phyloP scores from a whole-genome alignment of 23 tunicate genomes.

The Phallusia fumigata region DNA sequence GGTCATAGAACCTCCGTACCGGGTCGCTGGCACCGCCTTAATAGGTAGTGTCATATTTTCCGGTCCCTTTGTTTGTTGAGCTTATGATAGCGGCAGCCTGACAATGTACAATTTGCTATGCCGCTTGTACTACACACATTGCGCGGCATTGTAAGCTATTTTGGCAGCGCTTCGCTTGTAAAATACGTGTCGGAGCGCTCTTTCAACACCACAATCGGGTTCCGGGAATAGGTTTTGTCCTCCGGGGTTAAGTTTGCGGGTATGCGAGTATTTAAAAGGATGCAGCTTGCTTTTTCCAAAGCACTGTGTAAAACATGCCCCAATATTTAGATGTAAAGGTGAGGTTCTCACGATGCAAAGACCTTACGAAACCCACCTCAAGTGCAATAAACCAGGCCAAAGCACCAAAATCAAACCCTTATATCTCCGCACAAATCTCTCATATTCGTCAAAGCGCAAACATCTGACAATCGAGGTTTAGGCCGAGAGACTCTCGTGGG shows the following conservation, averaged over 20 bases:
- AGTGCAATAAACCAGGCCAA: not conserved
- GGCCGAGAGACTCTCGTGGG: not conserved
- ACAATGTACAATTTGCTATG: constrained; percentile 3
- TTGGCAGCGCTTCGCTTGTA: no score
- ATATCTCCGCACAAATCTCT: not conserved
- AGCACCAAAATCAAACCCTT: not conserved
- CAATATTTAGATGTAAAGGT: no score
- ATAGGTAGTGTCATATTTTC: constrained; percentile 14
- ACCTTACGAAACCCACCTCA: not conserved
- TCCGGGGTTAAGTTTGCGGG: no score
- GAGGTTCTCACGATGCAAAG: no score
- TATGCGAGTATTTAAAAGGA: no score
- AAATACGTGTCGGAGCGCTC: no score
- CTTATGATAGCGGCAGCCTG: not conserved
- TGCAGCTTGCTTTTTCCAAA: no score
- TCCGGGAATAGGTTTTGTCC: no score
- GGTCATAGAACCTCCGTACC: not conserved
- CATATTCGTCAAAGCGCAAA: not conserved
- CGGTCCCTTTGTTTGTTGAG: not conserved
- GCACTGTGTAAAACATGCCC: no score
- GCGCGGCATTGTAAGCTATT: not conserved
- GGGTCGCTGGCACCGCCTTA: not conserved
- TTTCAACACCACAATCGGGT: no score
- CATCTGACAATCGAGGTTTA: not conserved
- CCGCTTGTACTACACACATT: constrained; percentile 8